Evolutionary conservation across 2,797 vertebrate species (phyloP).

Genomic region (Liasis olivaceus): DNA sequence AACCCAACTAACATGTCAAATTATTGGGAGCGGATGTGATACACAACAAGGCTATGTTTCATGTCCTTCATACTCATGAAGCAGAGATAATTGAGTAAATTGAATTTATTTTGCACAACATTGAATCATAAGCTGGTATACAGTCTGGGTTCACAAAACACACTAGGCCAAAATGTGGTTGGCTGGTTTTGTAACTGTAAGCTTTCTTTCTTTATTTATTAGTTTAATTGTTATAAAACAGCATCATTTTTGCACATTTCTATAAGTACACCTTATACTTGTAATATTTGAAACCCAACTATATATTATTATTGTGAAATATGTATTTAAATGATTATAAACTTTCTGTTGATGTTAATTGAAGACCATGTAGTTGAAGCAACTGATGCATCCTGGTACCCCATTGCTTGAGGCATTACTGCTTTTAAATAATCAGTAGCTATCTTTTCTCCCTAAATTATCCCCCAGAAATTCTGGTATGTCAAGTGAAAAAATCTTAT

Average conservation of each 20-base stretch:
- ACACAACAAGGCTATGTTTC: neutral
- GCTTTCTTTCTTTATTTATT: neutral
- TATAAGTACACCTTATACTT: neutral
- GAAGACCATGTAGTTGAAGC: neutral
- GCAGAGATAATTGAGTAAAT: too few species aligned
- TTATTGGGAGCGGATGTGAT: neutral
- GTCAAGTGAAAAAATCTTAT: neutral
- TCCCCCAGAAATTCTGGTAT: slow-evolving; percentile 7
- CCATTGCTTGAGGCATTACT: neutral
- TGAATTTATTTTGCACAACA: neutral
- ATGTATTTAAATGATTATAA: neutral
- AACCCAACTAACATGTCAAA: too few species aligned
- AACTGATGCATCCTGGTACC: neutral
- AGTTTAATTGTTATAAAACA: neutral
- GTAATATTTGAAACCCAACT: neutral
- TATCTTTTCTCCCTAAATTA: neutral
- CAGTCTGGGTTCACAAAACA: neutral
- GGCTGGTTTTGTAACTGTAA: neutral
- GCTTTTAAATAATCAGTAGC: neutral
- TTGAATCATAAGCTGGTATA: neutral
- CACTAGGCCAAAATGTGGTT: neutral
- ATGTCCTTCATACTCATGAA: neutral
- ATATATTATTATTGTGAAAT: neutral
- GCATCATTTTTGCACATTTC: neutral
- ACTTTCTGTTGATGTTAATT: neutral